A percentile compares a stretch with the other conserved stretches of the same genome.
phyloP scores from a whole-genome alignment of 92 coral and sea anemone species.

The Palythoa grandis region DNA sequence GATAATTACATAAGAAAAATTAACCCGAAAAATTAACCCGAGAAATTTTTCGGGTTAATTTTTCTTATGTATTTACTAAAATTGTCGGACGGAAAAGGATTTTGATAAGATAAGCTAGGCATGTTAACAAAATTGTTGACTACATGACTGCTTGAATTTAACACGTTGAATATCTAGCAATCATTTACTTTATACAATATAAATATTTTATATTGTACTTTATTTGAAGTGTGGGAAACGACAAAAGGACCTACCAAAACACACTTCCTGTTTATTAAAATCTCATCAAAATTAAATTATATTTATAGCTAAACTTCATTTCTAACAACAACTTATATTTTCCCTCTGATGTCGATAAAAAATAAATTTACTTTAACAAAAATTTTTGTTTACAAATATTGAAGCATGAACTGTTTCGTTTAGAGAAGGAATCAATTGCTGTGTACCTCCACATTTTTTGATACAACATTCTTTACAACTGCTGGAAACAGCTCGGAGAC shows the following conservation, averaged over 20 bases:
- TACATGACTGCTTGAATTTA: no score
- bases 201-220: background rate
- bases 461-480: conserved; percentile 96
- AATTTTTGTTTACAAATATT: background rate
- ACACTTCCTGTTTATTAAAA: conserved; percentile 9
- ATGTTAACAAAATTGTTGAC: no score
- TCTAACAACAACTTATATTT: background rate
- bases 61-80: no score
- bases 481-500: conserved; percentile 94
- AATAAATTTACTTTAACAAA: background rate
- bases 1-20: no score
- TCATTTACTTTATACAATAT: background rate
- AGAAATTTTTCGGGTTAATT: no score
- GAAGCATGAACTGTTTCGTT: background rate
- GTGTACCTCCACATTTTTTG: conserved; percentile 91
- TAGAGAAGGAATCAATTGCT: background rate
- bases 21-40: no score
- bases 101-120: no score
- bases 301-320: background rate
- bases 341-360: background rate
- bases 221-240: conserved; percentile 3
- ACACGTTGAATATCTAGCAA: no score
- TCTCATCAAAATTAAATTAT: background rate
- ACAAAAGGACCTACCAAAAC: background rate
- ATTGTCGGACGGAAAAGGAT: no score